These are phyloP conservation scores for Hesperophylax magnus DNA, from an alignment of 1,140 invertebrate species.

Conservation along the genomic window DNA sequence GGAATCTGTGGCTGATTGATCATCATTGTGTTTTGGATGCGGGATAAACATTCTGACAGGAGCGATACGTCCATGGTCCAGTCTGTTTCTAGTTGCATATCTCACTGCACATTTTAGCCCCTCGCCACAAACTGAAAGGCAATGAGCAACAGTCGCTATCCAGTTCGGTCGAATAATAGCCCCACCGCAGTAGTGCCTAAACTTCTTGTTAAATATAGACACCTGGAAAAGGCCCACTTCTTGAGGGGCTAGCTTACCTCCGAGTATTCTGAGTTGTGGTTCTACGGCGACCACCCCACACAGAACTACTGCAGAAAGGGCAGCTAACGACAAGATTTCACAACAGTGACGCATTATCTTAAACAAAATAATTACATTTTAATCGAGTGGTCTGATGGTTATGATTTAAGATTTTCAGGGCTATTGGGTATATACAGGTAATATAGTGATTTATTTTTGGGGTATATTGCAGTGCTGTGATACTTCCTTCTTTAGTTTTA, in stretches of 20 bases:
- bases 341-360: too few species aligned
- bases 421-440: too few species aligned
- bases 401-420: too few species aligned
- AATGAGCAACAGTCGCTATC: background rate
- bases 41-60: background rate
- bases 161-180: conserved; percentile 19
- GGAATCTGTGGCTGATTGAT: background rate
- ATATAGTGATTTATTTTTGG: too few species aligned
- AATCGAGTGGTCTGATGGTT: too few species aligned
- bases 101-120: background rate
- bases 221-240: conserved; percentile 13
- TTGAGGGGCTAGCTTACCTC: background rate
- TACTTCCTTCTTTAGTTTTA: too few species aligned
- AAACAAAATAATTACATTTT: too few species aligned
- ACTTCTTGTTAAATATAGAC: background rate
- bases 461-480: too few species aligned
- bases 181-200: conserved; percentile 8
- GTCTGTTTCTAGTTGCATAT: background rate
- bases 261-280: background rate
- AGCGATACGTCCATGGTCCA: background rate
- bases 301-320: background rate
- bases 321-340: too few species aligned
- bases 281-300: background rate
- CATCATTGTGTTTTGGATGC: background rate
- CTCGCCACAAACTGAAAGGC: background rate